A percentile compares a stretch with the other conserved stretches of the same genome.
Conservation (phyloP, 2,113 vertebrate species). For the Alosa alosa region DNA sequence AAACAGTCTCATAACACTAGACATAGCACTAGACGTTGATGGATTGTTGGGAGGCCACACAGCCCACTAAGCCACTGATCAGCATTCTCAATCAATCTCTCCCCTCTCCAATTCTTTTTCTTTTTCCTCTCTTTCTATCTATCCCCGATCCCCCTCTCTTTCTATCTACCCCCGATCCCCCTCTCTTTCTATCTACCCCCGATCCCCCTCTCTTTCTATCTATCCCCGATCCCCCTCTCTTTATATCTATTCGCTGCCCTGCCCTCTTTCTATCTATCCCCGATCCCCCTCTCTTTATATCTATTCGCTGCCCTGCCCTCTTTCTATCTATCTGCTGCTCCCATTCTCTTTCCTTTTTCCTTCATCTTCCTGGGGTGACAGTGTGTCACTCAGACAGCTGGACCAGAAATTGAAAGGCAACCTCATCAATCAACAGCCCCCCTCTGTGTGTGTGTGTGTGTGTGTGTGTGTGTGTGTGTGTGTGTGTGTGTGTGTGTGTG, state of each 20-base stretch:
- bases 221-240: no score
- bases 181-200: background rate
- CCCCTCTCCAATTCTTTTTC: background rate
- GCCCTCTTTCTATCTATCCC: no score
- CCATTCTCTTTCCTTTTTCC: background rate
- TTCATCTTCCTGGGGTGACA: background rate
- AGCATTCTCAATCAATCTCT: background rate
- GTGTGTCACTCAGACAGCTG: constrained; percentile 2
- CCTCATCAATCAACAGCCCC: background rate
- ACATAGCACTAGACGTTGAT: background rate
- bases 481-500: background rate
- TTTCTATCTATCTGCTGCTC: no score
- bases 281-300: no score
- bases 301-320: no score
- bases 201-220: no score
- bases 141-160: background rate
- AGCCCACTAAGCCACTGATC: background rate
- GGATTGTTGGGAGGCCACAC: background rate
- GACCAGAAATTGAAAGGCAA: background rate
- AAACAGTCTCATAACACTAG: no score
- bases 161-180: background rate
- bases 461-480: background rate
- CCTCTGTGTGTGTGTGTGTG: background rate
- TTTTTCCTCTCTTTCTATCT: background rate
- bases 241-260: no score